A percentile compares a stretch with the other conserved stretches of the same genome.
phyloP scores from a whole-genome alignment of 2,888 invertebrate genomes.

The Anoncus sp. region DNA sequence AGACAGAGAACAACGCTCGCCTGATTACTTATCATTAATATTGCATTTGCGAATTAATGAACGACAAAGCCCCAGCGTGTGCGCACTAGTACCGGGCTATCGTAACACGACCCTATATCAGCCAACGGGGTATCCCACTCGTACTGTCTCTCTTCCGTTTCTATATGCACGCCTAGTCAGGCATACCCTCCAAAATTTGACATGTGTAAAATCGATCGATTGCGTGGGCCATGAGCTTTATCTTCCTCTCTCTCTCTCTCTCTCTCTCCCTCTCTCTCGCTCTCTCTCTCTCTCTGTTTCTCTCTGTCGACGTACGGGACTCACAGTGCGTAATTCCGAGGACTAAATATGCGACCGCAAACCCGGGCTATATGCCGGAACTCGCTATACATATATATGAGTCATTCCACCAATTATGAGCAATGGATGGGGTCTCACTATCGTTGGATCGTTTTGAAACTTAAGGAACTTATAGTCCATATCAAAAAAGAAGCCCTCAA shows the following conservation, averaged over 20 bases:
- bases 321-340: constrained; percentile 50
- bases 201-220: constrained; percentile 77
- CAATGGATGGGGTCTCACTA: too few species aligned
- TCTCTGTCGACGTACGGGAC: constrained; percentile 43
- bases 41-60: constrained; percentile 81
- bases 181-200: constrained; percentile 68
- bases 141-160: constrained; percentile 45
- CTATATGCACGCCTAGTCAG: constrained; percentile 53
- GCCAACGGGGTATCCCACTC: constrained; percentile 34
- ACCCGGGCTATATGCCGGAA: constrained; percentile 39
- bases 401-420: too few species aligned
- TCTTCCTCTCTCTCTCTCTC: constrained; percentile 1
- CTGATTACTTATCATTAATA: constrained; percentile 82
- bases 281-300: constrained; percentile 9
- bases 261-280: constrained; percentile 22
- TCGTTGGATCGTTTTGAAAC: too few species aligned
- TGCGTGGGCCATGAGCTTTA: constrained; percentile 12
- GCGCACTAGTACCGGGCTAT: constrained; percentile 66
- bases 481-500: too few species aligned
- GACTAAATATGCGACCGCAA: constrained; percentile 59
- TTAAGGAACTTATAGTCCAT: too few species aligned
- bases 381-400: constrained; percentile 15
- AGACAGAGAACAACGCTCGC: constrained; percentile 52
- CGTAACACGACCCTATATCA: constrained; percentile 69
- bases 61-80: constrained; percentile 74